A percentile compares a stretch with the other conserved stretches of the same genome.
phyloP scores from a whole-genome alignment of 64 coral and sea anemone species.

The Pocillopora verrucosa region DNA sequence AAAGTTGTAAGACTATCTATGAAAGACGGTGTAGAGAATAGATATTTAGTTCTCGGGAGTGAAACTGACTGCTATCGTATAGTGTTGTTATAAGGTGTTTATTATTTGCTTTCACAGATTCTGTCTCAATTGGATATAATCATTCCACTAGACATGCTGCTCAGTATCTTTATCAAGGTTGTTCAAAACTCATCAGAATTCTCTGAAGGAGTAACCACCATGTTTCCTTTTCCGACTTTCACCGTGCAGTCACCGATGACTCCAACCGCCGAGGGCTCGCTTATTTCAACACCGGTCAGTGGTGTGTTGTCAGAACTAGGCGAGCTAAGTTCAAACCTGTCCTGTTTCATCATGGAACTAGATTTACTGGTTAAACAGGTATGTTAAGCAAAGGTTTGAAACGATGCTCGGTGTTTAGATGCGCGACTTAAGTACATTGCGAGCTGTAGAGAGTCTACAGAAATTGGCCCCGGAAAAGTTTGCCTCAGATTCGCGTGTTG shows the following conservation, averaged over 20 bases:
- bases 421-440: too few species aligned
- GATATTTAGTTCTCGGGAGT: too few species aligned
- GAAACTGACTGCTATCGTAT: background rate
- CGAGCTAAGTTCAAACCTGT: conserved; percentile 75
- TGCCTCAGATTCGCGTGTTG: too few species aligned
- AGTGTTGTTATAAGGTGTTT: background rate
- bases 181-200: conserved; percentile 80
- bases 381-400: background rate
- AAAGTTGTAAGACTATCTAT: too few species aligned
- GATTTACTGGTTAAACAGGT: conserved; percentile 98
- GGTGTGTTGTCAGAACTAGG: conserved; percentile 50
- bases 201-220: conserved; percentile 70
- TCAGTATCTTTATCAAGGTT: conserved; percentile 88
- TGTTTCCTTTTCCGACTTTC: conserved; percentile 79
- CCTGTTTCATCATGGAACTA: conserved; percentile 95
- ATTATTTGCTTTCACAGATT: conserved; percentile 65
- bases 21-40: too few species aligned
- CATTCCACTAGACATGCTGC: conserved; percentile 79
- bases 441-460: too few species aligned
- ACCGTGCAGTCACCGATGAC: conserved; percentile 51
- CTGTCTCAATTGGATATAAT: conserved; percentile 87
- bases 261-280: conserved; percentile 28
- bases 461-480: too few species aligned
- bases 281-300: conserved; percentile 48
- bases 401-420: too few species aligned